Conservation (phyloP, 2,113 vertebrate genomes). For the Hippocampus guttulatus region DNA sequence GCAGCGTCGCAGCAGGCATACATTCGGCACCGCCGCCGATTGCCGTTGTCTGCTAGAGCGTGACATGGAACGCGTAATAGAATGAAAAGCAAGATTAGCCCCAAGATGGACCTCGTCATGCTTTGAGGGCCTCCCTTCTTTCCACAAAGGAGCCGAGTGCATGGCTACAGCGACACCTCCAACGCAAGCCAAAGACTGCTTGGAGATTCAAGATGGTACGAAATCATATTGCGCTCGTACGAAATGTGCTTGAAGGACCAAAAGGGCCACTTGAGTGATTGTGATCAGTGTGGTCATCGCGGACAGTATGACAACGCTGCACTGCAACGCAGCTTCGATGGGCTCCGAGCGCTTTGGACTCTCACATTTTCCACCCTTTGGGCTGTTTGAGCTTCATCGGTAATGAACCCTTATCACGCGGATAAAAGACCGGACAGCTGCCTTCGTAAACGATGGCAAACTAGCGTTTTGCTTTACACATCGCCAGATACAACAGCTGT, state of each 20-base stretch:
- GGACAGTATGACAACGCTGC: conserved; percentile 6
- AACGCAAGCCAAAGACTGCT: background rate
- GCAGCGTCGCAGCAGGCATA: conserved; percentile 8
- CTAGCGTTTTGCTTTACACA: conserved; percentile 25
- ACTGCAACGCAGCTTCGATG: conserved; percentile 10
- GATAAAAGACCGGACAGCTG: conserved; percentile 37
- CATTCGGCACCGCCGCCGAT: conserved; percentile 24
- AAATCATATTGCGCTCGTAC: too few relatives aligned
- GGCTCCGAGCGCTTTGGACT: background rate
- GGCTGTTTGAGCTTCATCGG: conserved; percentile 47
- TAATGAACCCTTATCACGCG: conserved; percentile 39
- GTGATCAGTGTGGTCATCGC: conserved; percentile 18
- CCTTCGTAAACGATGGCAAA: conserved; percentile 37
- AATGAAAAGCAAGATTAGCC: conserved; percentile 25
- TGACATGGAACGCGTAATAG: conserved; percentile 22
- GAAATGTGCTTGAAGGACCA: too few relatives aligned
- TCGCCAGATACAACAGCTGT: conserved; percentile 44
- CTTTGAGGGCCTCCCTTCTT: background rate
- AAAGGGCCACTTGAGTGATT: conserved; percentile 3
- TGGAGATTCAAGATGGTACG: too few relatives aligned
- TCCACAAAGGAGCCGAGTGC: too few relatives aligned
- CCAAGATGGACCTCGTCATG: conserved; percentile 1
- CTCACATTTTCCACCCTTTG: conserved; percentile 17
- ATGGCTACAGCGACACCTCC: too few relatives aligned
- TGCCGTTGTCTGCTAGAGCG: conserved; percentile 11